Percentiles rank a stretch among this genome's conserved stretches.
These are phyloP conservation scores for Nematostella vectensis DNA, from an alignment of 92 coral and sea anemone genomes.

Conservation along the genomic window DNA sequence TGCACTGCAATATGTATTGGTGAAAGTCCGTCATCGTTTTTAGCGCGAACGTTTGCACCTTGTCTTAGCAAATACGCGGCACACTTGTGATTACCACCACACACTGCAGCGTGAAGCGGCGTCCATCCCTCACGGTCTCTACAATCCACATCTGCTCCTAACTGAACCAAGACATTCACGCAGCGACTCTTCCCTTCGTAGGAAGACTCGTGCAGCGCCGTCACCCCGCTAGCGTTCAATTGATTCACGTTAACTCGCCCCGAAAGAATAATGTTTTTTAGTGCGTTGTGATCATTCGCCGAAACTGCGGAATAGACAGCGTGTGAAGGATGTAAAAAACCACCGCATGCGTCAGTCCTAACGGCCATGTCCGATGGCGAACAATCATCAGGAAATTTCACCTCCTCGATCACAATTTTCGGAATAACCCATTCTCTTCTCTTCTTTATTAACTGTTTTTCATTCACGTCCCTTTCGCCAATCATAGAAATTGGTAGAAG, in stretches of 20 bases:
- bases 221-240: slow-evolving; percentile 63
- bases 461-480: slow-evolving; percentile 1
- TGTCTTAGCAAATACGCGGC: slow-evolving; percentile 47
- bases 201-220: slow-evolving; percentile 82
- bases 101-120: slow-evolving; percentile 83
- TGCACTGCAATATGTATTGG: slow-evolving; percentile 70
- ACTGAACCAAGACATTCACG: slow-evolving; percentile 49
- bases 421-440: slow-evolving; percentile 32
- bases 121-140: slow-evolving; percentile 80
- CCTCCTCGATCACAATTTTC: slow-evolving; percentile 45
- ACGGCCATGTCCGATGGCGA: slow-evolving; percentile 1
- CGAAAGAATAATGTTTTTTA: slow-evolving; percentile 67
- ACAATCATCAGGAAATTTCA: slow-evolving; percentile 29
- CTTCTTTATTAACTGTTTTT: slow-evolving; percentile 1
- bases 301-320: slow-evolving; percentile 70
- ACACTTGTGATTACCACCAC: slow-evolving; percentile 65
- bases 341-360: slow-evolving; percentile 10
- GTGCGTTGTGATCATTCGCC: slow-evolving; percentile 57
- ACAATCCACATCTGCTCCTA: slow-evolving; percentile 66
- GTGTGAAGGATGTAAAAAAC: slow-evolving; percentile 67
- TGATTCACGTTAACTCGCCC: slow-evolving; percentile 76
- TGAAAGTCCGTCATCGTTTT: slow-evolving; percentile 74
- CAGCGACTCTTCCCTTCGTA: slow-evolving; percentile 76
- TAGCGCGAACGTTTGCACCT: slow-evolving; percentile 60
- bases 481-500: slow-evolving; percentile 16